Percentiles rank a stretch among this genome's conserved stretches.
Evolutionary conservation across 2,888 invertebrate genomes (phyloP).

Genomic region (Thymelicus acteon): DNA sequence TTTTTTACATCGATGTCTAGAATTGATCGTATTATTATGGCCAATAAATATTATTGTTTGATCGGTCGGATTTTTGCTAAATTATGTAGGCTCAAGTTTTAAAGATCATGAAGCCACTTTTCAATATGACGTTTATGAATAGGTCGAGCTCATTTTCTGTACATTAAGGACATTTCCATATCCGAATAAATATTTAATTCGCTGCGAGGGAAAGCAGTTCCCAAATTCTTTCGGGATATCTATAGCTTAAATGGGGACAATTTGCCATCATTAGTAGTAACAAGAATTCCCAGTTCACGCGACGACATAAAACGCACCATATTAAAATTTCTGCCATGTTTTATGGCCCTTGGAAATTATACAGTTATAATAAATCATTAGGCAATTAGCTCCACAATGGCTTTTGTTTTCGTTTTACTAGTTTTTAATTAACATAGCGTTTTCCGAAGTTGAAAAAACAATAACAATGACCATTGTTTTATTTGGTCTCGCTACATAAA

Average conservation of each 20-base stretch:
- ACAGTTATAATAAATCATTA: slow-evolving; percentile 32
- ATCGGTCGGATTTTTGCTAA: too few species aligned
- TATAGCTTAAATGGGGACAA: slow-evolving; percentile 59
- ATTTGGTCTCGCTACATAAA: neutral
- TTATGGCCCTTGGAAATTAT: slow-evolving; percentile 33
- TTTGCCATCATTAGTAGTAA: slow-evolving; percentile 70
- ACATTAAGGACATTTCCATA: slow-evolving; percentile 55
- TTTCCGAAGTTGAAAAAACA: slow-evolving; percentile 2
- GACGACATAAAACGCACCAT: slow-evolving; percentile 55
- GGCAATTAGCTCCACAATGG: slow-evolving; percentile 25
- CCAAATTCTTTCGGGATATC: slow-evolving; percentile 65
- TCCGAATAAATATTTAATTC: slow-evolving; percentile 64
- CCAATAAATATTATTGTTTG: too few species aligned
- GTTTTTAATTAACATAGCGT: slow-evolving; percentile 5
- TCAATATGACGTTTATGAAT: slow-evolving; percentile 35
- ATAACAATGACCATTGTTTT: slow-evolving; percentile 2
- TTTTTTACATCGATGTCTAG: too few species aligned
- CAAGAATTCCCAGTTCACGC: slow-evolving; percentile 64
- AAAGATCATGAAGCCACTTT: slow-evolving; percentile 21
- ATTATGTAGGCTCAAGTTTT: neutral
- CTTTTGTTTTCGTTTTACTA: slow-evolving; percentile 26
- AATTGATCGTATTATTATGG: too few species aligned
- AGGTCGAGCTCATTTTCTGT: slow-evolving; percentile 45
- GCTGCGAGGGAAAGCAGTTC: slow-evolving; percentile 53
- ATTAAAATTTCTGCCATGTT: slow-evolving; percentile 54